A percentile compares a stretch with the other conserved stretches of the same genome.
These are phyloP conservation scores for Edolisoma coerulescens DNA, from an alignment of 2,113 vertebrate species.

Conservation along the genomic window DNA sequence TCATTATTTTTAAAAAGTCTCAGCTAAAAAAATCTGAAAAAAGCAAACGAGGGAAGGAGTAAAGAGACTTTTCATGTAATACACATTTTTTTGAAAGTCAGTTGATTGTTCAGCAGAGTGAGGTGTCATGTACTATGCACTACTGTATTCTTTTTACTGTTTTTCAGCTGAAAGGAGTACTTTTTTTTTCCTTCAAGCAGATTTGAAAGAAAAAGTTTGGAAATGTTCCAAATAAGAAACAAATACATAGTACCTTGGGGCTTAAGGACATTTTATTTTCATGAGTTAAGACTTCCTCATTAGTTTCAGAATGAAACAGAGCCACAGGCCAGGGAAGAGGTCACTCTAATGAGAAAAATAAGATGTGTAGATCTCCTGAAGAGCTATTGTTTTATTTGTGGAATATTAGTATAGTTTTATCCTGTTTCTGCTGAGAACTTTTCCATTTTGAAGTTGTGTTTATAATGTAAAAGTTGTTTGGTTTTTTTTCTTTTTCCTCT, in stretches of 20 bases:
- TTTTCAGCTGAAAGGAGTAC: neutral
- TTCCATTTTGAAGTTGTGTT: neutral
- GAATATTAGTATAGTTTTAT: neutral
- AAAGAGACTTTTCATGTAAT: neutral
- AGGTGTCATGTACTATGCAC: neutral
- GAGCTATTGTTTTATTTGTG: neutral
- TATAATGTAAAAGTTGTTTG: neutral
- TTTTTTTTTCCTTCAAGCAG: neutral
- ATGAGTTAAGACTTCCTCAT: neutral
- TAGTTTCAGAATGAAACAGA: constrained; percentile 1
- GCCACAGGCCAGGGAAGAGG: neutral
- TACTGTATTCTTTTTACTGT: neutral
- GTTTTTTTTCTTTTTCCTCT: neutral
- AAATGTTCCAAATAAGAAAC: neutral
- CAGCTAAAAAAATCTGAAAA: neutral
- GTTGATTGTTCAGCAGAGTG: neutral
- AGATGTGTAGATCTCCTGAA: neutral
- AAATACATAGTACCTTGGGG: neutral
- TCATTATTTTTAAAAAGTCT: neutral
- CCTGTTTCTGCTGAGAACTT: neutral
- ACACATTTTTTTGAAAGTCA: neutral
- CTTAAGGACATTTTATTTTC: neutral
- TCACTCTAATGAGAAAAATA: neutral
- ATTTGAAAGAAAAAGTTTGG: neutral
- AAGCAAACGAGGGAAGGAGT: rapidly evolving